These are phyloP conservation scores for Dolichomitus sp. DNA, from an alignment of 2,888 invertebrate genomes.

Conservation along the genomic window DNA sequence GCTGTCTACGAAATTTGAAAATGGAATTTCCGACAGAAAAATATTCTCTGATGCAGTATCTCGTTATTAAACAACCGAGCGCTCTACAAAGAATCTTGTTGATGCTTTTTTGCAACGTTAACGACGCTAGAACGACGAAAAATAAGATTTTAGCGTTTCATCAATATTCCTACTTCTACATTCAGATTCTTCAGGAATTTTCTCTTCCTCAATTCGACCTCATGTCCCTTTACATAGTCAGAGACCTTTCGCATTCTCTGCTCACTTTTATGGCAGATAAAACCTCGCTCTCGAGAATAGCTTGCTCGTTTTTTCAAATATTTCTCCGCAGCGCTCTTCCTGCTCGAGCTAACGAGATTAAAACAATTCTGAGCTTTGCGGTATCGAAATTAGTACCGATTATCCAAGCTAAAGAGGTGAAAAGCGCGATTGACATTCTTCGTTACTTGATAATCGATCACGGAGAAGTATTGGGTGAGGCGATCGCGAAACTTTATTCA, in stretches of 20 bases:
- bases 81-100: conserved; percentile 88
- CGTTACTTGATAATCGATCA: conserved; percentile 88
- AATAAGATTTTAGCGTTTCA: conserved; percentile 88
- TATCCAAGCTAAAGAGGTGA: conserved; percentile 75
- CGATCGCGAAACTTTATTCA: conserved; percentile 87
- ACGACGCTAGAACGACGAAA: conserved; percentile 86
- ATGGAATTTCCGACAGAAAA: conserved; percentile 84
- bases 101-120: conserved; percentile 86
- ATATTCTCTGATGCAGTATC: conserved; percentile 81
- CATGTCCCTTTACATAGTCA: conserved; percentile 88
- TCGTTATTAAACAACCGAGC: conserved; percentile 84
- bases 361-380: conserved; percentile 87
- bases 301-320: conserved; percentile 85
- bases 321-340: conserved; percentile 86
- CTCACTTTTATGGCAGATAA: conserved; percentile 86
- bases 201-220: conserved; percentile 81
- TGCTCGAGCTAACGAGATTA: conserved; percentile 85
- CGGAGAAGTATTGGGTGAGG: conserved; percentile 85
- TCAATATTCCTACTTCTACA: conserved; percentile 87
- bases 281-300: conserved; percentile 76
- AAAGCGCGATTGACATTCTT: conserved; percentile 83
- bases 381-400: conserved; percentile 87
- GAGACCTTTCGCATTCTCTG: conserved; percentile 88
- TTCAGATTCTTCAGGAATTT: conserved; percentile 85
- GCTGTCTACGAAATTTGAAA: conserved; percentile 86